These are phyloP conservation scores for Lochmaea crataegi DNA, from an alignment of 2,888 invertebrate species.

Conservation along the genomic window DNA sequence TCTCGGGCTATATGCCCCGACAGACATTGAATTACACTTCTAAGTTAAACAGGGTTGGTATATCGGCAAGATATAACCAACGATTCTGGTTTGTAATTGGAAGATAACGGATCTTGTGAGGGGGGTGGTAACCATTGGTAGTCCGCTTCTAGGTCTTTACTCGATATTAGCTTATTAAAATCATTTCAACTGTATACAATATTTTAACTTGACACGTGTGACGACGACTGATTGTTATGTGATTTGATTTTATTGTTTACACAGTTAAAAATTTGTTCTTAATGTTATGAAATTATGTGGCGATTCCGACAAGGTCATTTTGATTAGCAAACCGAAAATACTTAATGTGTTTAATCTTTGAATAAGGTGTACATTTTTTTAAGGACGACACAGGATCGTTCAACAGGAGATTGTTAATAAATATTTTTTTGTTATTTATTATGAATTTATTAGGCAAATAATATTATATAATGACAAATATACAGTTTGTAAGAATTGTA, in stretches of 20 bases:
- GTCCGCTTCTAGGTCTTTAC: too few species aligned
- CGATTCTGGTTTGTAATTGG: too few species aligned
- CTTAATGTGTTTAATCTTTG: slow-evolving; percentile 4
- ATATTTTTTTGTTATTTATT: not conserved
- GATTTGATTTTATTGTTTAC: slow-evolving; percentile 4
- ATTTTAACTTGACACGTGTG: not conserved
- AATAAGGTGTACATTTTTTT: not conserved
- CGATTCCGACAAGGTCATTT: slow-evolving; percentile 2
- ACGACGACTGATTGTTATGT: too few species aligned
- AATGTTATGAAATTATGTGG: not conserved
- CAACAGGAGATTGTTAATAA: too few species aligned
- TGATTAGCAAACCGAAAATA: not conserved
- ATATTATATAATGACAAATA: not conserved
- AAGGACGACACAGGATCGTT: not conserved
- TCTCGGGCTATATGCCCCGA: too few species aligned
- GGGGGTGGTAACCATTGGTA: too few species aligned
- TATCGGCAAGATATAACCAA: too few species aligned
- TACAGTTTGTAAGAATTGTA: not conserved
- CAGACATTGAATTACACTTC: too few species aligned
- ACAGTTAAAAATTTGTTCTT: not conserved
- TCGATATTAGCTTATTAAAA: too few species aligned
- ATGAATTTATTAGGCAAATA: not conserved
- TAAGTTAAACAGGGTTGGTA: too few species aligned
- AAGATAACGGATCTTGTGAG: too few species aligned
- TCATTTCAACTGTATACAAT: not conserved